Evolutionary conservation across 1,140 invertebrate species (phyloP).

Genomic region (Aphelinus certus): DNA sequence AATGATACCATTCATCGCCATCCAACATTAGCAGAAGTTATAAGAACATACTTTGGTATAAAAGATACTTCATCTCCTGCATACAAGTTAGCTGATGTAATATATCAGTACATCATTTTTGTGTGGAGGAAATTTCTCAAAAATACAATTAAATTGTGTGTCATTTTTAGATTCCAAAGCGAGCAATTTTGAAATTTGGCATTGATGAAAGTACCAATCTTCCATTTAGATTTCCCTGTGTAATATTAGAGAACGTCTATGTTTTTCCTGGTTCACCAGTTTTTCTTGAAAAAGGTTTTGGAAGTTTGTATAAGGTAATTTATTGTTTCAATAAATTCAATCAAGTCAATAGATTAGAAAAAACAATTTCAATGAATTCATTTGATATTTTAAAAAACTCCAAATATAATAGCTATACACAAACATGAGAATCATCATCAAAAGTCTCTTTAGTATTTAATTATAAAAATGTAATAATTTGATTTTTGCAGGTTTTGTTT

Average conservation of each 20-base stretch:
- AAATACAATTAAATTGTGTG: conserved; percentile 19
- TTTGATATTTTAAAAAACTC: neutral
- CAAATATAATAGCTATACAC: neutral
- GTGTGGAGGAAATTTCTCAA: neutral
- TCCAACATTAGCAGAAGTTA: conserved; percentile 70
- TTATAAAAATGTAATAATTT: conserved; percentile 16
- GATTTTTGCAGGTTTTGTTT: conserved; percentile 58
- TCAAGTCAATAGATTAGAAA: too few species aligned
- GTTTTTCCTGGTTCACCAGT: conserved; percentile 82
- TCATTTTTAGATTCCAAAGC: conserved; percentile 61
- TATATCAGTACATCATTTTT: conserved; percentile 25
- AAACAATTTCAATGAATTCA: too few species aligned
- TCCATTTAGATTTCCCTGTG: conserved; percentile 70
- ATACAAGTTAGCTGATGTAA: conserved; percentile 65
- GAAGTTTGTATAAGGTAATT: conserved; percentile 59
- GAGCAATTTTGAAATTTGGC: conserved; percentile 63
- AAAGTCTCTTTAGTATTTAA: conserved; percentile 4
- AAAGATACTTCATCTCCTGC: conserved; percentile 56
- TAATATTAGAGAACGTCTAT: conserved; percentile 77
- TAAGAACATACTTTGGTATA: conserved; percentile 63
- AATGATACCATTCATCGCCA: conserved; percentile 69
- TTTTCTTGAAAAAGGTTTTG: conserved; percentile 72
- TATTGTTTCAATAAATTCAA: neutral
- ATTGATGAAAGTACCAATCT: conserved; percentile 48
- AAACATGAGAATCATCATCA: neutral